Evolutionary conservation across 2,113 vertebrate species (phyloP).

Genomic region (Sinosuthora webbiana): DNA sequence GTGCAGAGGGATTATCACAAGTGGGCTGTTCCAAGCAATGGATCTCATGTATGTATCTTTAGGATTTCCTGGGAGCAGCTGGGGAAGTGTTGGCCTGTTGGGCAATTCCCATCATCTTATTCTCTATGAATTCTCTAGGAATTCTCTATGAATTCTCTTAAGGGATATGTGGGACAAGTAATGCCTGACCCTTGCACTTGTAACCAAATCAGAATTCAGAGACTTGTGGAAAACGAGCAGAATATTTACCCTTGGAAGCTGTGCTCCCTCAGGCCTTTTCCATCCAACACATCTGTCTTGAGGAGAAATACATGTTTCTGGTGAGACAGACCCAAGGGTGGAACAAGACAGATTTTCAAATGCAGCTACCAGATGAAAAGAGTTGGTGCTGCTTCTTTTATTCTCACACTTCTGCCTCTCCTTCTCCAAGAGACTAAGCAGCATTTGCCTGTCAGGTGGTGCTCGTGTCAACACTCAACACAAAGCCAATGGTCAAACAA

Average conservation of each 20-base stretch:
- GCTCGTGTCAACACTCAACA: fast-evolving
- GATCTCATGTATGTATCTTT: background rate
- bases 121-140: background rate
- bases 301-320: background rate
- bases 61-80: background rate
- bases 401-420: background rate
- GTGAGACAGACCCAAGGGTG: background rate
- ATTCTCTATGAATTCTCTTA: background rate
- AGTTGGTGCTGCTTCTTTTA: background rate
- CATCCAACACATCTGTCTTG: background rate
- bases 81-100: background rate
- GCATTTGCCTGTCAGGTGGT: background rate
- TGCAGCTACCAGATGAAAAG: fast-evolving
- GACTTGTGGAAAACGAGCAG: background rate
- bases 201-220: background rate
- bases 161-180: background rate
- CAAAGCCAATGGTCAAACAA: background rate
- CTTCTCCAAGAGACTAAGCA: background rate
- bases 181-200: background rate
- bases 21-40: background rate
- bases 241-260: background rate
- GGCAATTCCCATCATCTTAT: background rate
- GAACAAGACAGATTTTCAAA: background rate
- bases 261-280: background rate
- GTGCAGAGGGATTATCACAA: background rate